phyloP scores from a whole-genome alignment of 64 coral and sea anemone genomes.

The Actinia tenebrosa region DNA sequence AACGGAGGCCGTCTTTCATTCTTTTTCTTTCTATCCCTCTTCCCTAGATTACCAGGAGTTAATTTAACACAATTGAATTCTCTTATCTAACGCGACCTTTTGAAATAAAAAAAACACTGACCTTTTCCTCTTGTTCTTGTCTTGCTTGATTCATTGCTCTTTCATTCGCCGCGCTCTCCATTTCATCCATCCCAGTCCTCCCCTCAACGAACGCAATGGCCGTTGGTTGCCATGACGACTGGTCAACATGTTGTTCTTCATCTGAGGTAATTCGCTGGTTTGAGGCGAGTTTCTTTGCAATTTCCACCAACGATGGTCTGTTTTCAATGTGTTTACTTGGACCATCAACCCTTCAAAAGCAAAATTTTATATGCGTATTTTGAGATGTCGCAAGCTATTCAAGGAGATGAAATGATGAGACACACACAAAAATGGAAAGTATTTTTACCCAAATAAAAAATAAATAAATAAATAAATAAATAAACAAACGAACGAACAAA shows the following conservation, averaged over 20 bases:
- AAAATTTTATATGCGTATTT: background rate
- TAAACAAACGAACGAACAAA: too few relatives aligned
- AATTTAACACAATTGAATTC: too few relatives aligned
- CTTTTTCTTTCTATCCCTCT: too few relatives aligned
- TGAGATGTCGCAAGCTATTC: background rate
- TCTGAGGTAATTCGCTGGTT: background rate
- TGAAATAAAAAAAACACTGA: background rate
- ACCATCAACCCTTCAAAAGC: background rate
- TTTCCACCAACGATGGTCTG: conserved; percentile 6
- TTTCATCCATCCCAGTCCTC: background rate
- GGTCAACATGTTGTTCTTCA: background rate
- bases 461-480: too few relatives aligned
- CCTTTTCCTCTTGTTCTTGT: background rate
- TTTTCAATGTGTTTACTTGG: background rate
- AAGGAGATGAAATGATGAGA: too few relatives aligned
- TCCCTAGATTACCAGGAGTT: too few relatives aligned
- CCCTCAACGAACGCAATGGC: conserved; percentile 15
- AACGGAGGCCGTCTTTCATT: too few relatives aligned
- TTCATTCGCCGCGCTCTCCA: background rate
- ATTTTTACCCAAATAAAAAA: too few relatives aligned
- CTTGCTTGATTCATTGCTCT: background rate
- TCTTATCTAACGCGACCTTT: too few relatives aligned
- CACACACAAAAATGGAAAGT: too few relatives aligned
- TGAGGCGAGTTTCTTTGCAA: background rate
- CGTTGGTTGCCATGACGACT: conserved; percentile 11